These are phyloP conservation scores for Otis tarda DNA, from an alignment of 2,113 vertebrate species.

Conservation along the genomic window DNA sequence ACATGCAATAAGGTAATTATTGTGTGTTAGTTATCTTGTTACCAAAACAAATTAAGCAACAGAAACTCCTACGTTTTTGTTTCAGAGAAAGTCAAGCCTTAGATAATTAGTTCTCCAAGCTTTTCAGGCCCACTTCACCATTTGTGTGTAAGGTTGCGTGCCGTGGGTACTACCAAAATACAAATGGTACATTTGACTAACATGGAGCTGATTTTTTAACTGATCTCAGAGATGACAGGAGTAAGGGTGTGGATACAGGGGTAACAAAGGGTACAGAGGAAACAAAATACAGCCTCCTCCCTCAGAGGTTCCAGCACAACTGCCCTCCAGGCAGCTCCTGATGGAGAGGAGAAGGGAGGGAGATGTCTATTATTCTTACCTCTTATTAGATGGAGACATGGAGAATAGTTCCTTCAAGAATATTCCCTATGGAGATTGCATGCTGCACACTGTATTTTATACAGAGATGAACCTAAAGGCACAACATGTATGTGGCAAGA, in stretches of 20 bases:
- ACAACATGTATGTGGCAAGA: rapidly evolving
- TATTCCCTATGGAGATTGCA: background rate
- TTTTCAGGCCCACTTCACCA: background rate
- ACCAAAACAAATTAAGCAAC: background rate
- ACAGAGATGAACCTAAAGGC: background rate
- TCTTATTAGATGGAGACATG: background rate
- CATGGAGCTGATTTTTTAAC: background rate
- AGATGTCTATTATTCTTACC: background rate
- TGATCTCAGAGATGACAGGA: background rate
- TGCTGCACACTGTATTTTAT: background rate
- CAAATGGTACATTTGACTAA: background rate
- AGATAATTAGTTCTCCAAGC: background rate
- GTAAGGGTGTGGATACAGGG: rapidly evolving
- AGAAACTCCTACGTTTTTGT: background rate
- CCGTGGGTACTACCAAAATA: background rate
- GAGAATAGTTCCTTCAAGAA: background rate
- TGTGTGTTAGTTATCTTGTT: background rate
- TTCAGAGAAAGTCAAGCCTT: background rate
- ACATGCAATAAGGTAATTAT: background rate
- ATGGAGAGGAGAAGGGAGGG: background rate
- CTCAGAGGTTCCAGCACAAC: background rate
- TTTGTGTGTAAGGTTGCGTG: rapidly evolving
- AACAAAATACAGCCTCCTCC: background rate
- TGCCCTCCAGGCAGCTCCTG: background rate
- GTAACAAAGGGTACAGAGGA: background rate